Evolutionary conservation across 2,797 vertebrate genomes (phyloP).

Genomic region (Onychomys leucogaster): DNA sequence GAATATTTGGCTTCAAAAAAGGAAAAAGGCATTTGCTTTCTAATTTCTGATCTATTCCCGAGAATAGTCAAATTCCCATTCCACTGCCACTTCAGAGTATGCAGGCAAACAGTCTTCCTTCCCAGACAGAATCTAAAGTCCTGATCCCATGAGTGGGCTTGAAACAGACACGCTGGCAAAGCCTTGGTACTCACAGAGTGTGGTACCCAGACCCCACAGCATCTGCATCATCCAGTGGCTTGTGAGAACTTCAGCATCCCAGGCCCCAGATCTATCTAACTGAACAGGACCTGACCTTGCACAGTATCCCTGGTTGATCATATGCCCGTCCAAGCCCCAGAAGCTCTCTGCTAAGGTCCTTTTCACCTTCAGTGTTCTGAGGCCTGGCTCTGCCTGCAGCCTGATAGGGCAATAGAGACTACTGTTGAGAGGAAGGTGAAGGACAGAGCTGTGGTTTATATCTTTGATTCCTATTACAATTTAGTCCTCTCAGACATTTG

Average conservation of each 20-base stretch:
- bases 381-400: neutral
- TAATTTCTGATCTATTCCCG: neutral
- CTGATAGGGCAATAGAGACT: rapidly evolving
- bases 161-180: neutral
- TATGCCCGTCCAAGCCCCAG: rapidly evolving
- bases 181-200: rapidly evolving
- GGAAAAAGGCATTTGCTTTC: neutral
- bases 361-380: rapidly evolving
- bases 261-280: neutral
- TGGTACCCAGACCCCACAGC: neutral
- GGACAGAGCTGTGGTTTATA: too few relatives aligned
- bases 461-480: neutral
- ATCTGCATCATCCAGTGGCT: neutral
- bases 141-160: neutral
- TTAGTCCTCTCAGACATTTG: neutral
- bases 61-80: rapidly evolving
- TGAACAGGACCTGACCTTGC: neutral
- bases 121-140: neutral
- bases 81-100: neutral
- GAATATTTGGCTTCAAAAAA: neutral
- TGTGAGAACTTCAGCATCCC: neutral
- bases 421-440: neutral
- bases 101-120: neutral
- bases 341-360: neutral
- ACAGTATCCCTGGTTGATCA: too few relatives aligned